phyloP scores from a whole-genome alignment of 2,797 vertebrate species.

The Acanthurus lineatus region DNA sequence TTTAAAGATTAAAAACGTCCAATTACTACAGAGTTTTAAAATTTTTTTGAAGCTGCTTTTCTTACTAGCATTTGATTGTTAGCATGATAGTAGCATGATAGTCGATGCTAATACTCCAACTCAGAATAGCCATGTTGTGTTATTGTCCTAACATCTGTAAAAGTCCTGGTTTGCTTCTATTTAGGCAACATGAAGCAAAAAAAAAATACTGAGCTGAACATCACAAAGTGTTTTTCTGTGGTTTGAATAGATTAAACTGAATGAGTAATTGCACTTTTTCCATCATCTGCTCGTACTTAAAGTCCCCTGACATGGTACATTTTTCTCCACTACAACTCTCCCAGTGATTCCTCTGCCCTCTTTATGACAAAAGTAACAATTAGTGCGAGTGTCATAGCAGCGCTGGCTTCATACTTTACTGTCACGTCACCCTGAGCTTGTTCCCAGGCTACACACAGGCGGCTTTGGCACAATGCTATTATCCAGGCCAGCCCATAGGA shows the following conservation, averaged over 20 bases:
- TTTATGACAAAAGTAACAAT: slow-evolving; percentile 77
- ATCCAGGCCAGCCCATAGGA: slow-evolving; percentile 76
- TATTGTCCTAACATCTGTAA: not conserved
- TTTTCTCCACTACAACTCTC: slow-evolving; percentile 29
- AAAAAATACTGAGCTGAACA: not conserved
- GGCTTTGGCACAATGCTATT: slow-evolving; percentile 73
- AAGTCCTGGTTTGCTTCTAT: not conserved
- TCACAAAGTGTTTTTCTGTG: not conserved
- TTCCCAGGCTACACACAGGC: slow-evolving; percentile 63
- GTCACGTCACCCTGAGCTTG: slow-evolving; percentile 61
- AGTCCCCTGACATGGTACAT: slow-evolving; percentile 30
- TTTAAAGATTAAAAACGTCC: not conserved
- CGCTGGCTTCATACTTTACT: slow-evolving; percentile 60
- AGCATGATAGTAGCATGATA: no score
- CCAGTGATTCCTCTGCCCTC: slow-evolving; percentile 57
- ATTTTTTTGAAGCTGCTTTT: not conserved
- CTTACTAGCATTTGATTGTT: not conserved
- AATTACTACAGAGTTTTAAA: not conserved
- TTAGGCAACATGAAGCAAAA: not conserved
- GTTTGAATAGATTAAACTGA: not conserved
- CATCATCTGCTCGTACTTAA: slow-evolving; percentile 19
- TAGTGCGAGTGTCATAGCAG: slow-evolving; percentile 61
- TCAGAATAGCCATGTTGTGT: no score
- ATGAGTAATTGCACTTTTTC: slow-evolving; percentile 3
- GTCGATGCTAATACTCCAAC: no score